Conservation (phyloP, 2,797 vertebrate species). For the Hydrolagus colliei region DNA sequence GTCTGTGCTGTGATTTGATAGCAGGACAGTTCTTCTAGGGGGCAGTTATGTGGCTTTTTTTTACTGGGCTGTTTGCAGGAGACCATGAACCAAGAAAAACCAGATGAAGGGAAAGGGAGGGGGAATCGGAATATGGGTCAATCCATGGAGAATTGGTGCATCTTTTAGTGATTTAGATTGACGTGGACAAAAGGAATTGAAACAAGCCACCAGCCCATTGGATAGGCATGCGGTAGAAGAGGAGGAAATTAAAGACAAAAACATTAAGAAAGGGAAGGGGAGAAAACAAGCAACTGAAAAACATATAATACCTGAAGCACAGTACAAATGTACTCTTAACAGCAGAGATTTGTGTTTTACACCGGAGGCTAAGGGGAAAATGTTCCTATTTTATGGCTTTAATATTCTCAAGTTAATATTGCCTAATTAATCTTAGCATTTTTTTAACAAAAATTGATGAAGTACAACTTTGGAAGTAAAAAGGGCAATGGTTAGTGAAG, state of each 20-base stretch:
- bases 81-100: neutral
- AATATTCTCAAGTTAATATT: neutral
- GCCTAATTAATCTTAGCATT: neutral
- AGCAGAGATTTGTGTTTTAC: neutral
- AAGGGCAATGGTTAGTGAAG: neutral
- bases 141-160: neutral
- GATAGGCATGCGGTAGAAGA: neutral
- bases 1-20: neutral
- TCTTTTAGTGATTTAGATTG: neutral
- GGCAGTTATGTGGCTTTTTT: neutral
- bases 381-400: neutral
- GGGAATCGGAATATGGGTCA: neutral
- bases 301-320: neutral
- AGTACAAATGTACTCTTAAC: neutral
- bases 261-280: neutral
- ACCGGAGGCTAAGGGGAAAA: neutral
- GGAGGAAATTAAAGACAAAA: neutral
- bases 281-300: neutral
- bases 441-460: neutral
- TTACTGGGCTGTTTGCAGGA: neutral
- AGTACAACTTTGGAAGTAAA: neutral
- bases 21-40: neutral
- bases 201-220: neutral
- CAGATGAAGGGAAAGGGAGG: neutral
- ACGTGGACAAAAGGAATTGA: neutral